Percentiles rank a stretch among this genome's conserved stretches.
These are phyloP conservation scores for Cotesia chilonis DNA, from an alignment of 1,140 invertebrate genomes.

Conservation along the genomic window DNA sequence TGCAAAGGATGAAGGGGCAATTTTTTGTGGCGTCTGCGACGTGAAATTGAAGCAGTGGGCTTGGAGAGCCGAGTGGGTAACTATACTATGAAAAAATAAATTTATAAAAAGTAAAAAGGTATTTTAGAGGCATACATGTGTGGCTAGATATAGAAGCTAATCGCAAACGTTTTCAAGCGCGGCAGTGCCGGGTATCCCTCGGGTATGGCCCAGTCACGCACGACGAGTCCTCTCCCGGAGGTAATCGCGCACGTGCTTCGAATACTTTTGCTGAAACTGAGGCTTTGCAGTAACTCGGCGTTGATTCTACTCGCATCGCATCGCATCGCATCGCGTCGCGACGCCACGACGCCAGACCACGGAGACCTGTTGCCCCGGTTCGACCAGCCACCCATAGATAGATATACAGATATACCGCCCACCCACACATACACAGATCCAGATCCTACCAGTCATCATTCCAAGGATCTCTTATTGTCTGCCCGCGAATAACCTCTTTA, in stretches of 20 bases:
- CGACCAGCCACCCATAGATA: slow-evolving; percentile 2
- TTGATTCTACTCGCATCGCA: slow-evolving; percentile 36
- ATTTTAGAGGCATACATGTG: background rate
- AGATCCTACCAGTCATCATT: too few species aligned
- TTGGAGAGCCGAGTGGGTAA: background rate
- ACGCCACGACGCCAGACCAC: slow-evolving; percentile 38
- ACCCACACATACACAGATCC: too few species aligned
- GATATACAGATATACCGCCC: background rate
- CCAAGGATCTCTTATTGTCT: too few species aligned
- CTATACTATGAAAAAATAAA: background rate
- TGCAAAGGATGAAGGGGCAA: slow-evolving; percentile 9
- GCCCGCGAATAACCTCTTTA: too few species aligned
- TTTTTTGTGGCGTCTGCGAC: background rate
- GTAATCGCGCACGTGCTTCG: slow-evolving; percentile 43
- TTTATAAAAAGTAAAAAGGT: background rate
- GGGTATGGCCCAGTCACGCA: slow-evolving; percentile 40
- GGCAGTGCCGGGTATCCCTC: slow-evolving; percentile 18
- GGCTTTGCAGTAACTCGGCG: slow-evolving; percentile 26
- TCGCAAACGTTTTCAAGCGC: slow-evolving; percentile 30
- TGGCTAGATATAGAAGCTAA: slow-evolving; percentile 28
- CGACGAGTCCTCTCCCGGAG: slow-evolving; percentile 41
- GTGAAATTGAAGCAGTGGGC: slow-evolving; percentile 20
- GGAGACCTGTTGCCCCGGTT: slow-evolving; percentile 49
- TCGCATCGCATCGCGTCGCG: slow-evolving; percentile 23
- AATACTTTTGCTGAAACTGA: slow-evolving; percentile 34